A percentile compares a stretch with the other conserved stretches of the same genome.
phyloP scores from a whole-genome alignment of 2,113 vertebrate genomes.

The Hippoglossus stenolepis region DNA sequence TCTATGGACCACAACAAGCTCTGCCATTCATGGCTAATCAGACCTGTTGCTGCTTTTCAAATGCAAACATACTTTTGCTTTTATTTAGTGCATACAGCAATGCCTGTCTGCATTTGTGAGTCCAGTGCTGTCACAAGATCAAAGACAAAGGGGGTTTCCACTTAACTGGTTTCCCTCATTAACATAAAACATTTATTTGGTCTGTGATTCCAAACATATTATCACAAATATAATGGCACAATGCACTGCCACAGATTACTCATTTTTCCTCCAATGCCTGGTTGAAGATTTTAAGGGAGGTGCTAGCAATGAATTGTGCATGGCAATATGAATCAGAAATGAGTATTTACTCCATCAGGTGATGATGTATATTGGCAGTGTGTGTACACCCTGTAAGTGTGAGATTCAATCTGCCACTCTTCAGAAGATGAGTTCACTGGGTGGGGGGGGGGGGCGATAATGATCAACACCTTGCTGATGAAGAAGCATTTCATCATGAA shows the following conservation, averaged over 20 bases:
- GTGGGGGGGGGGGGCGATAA: not conserved
- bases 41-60: too few species aligned
- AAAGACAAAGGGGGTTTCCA: not conserved
- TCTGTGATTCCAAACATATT: not conserved
- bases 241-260: not conserved
- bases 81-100: not conserved
- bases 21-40: not conserved
- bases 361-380: not conserved
- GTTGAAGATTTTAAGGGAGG: not conserved
- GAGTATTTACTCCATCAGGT: conserved; percentile 9
- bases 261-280: not conserved
- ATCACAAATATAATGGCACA: not conserved
- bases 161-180: not conserved
- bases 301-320: not conserved
- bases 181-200: not conserved
- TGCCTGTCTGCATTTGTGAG: not conserved
- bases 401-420: conserved; percentile 3
- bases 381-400: not conserved
- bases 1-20: too few species aligned
- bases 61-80: not conserved
- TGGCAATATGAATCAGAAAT: not conserved
- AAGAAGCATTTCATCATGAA: conserved; percentile 26
- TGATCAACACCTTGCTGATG: conserved; percentile 3
- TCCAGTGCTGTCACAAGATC: not conserved
- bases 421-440: conserved; percentile 16